phyloP scores from a whole-genome alignment of 2,888 invertebrate genomes.

The Cephus pulcher region DNA sequence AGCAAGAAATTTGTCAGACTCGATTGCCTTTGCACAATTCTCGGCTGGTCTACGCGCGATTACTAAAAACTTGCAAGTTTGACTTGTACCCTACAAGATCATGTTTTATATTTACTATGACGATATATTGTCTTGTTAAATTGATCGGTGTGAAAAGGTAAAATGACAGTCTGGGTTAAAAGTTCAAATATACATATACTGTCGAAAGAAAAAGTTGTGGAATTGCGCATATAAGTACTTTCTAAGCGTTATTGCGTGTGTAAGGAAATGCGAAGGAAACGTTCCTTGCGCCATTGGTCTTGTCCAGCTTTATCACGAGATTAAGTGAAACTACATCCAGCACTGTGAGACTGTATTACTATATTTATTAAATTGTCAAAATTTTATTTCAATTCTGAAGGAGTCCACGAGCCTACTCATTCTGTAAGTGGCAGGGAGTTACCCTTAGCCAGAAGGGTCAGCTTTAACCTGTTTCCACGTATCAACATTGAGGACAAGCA shows the following conservation, averaged over 20 bases:
- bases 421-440: constrained; percentile 75
- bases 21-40: background rate
- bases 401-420: constrained; percentile 74
- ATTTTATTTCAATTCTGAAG: constrained; percentile 62
- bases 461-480: constrained; percentile 78
- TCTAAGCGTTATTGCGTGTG: background rate
- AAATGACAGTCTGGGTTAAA: background rate
- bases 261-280: background rate
- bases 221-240: background rate
- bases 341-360: background rate
- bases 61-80: background rate
- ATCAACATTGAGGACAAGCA: constrained; percentile 76
- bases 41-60: background rate
- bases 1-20: background rate
- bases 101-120: background rate
- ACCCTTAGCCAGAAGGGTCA: constrained; percentile 79
- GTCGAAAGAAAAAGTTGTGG: background rate
- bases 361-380: background rate
- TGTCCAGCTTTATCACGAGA: background rate
- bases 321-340: background rate
- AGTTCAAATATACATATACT: background rate
- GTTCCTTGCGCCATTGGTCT: background rate
- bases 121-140: background rate
- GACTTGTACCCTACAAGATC: background rate
- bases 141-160: background rate